Percentiles rank a stretch among this genome's conserved stretches.
Evolutionary conservation across 2,888 invertebrate genomes (phyloP).

Genomic region (Tiliacea aurago): DNA sequence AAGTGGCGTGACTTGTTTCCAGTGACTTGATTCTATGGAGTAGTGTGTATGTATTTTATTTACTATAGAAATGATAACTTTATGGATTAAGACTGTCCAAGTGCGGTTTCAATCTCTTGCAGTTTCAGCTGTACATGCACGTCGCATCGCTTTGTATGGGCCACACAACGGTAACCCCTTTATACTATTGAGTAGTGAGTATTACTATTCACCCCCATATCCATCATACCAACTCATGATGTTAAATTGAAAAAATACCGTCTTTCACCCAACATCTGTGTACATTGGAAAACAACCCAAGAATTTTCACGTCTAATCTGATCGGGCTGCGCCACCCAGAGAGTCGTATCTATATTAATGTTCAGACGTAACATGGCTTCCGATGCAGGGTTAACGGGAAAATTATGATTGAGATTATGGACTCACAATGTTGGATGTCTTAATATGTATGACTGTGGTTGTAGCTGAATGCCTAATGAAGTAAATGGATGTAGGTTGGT

Average conservation of each 20-base stretch:
- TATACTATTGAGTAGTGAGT: no score
- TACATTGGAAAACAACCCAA: conserved; percentile 39
- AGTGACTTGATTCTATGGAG: no score
- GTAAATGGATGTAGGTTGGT: not conserved
- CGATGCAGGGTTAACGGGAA: conserved; percentile 43
- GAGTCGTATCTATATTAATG: conserved; percentile 44
- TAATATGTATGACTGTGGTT: conserved; percentile 17
- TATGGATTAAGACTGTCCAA: not conserved
- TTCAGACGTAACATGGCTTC: conserved; percentile 18
- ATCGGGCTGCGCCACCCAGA: conserved; percentile 53
- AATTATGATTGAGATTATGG: conserved; percentile 23
- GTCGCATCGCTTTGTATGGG: no score
- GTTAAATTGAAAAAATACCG: not conserved
- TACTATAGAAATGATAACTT: not conserved
- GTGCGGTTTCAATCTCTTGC: not conserved
- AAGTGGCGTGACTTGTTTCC: not conserved
- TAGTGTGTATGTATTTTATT: not conserved
- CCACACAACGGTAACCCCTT: no score
- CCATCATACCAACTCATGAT: not conserved
- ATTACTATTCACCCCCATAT: no score
- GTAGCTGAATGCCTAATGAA: conserved; percentile 14
- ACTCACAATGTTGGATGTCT: conserved; percentile 34
- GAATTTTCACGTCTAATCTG: conserved; percentile 29
- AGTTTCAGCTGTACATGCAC: no score
- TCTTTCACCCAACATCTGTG: conserved; percentile 1